Evolutionary conservation across 2,113 vertebrate genomes (phyloP).

Genomic region (Melanerpes formicivorus): DNA sequence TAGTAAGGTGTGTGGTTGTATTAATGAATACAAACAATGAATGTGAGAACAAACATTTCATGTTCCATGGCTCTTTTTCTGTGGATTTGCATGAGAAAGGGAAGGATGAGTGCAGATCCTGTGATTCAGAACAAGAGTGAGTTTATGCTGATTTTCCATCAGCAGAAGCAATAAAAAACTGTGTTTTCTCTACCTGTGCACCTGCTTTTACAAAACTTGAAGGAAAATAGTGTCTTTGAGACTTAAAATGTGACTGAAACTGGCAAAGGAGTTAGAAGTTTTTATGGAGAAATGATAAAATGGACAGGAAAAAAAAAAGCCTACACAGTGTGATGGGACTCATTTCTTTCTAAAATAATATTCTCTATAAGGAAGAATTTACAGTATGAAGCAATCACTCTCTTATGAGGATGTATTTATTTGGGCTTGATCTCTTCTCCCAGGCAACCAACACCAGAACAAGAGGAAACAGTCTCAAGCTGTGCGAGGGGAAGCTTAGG

Average conservation of each 20-base stretch:
- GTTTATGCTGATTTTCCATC: neutral
- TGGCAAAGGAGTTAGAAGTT: neutral
- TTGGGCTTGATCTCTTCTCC: too few species aligned
- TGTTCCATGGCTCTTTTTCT: neutral
- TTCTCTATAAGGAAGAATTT: conserved; percentile 22
- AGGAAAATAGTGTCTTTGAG: neutral
- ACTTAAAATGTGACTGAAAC: neutral
- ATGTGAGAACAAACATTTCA: neutral
- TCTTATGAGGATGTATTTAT: neutral
- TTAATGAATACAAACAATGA: neutral
- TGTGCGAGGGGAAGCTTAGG: too few species aligned
- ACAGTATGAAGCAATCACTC: neutral
- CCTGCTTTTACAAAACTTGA: neutral
- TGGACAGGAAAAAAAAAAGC: neutral
- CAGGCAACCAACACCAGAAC: too few species aligned
- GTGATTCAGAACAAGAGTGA: neutral
- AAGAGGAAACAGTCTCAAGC: too few species aligned
- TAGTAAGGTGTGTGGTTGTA: neutral
- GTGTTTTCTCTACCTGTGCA: neutral
- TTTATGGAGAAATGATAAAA: conserved; percentile 13
- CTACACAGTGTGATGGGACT: neutral
- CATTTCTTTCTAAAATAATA: conserved; percentile 29
- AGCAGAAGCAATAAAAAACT: neutral
- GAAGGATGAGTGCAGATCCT: neutral
- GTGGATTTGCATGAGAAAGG: neutral